Base-by-base conservation (phyloP, 1,140 invertebrate species). In the Leucophenga varia region DNA sequence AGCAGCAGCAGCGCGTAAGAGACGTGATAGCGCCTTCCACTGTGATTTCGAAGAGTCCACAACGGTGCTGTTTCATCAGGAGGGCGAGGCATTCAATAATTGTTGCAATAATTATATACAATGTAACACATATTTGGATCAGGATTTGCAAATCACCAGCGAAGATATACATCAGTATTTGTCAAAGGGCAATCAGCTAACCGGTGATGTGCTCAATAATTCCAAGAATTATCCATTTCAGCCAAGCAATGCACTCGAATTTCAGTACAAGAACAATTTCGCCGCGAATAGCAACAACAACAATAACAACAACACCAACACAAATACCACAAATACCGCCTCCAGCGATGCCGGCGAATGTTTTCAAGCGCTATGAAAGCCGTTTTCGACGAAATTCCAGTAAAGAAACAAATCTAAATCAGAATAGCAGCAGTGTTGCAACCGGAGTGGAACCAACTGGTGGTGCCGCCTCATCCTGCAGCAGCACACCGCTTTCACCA, bases 231-330 rank as follows among this genome's bases (percentile, higher is more conserved):
- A 74, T 59, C 71, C 71, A 17, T 74, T 74, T 20, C 71, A 74
- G 48, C 71, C 71, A 1, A 67, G 64, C 49, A 74, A 72, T 17
- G 68, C 71, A 1, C 43, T 74, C 21, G 71, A 74, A 43, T 74
- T 74, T 16, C 71, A 74, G 42, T 74, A 74, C 51, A 73, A 74
- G 47, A 74, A 74, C 52, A 74, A 74, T 43, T 74, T 74, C 38
- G 69, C 69, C 45, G 58, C 60, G 43, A 61, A 61, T 3, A 40
- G 34, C 22, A 36, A 36, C 47, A 59, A 48, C 19, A 14, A 16
- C 13, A 47, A 43, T 3, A 55, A 43, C 32, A 56, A 53, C 4
- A 64, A 56, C 12, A 59, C 61, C 42, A 72, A 69, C 9, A 63
- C 61, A 0, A 64, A 60, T 37, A 64, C 61, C 46, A 67, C 61